These are phyloP conservation scores for Sarcophilus harrisii DNA, from an alignment of 2,797 vertebrate species.

Conservation along the genomic window DNA sequence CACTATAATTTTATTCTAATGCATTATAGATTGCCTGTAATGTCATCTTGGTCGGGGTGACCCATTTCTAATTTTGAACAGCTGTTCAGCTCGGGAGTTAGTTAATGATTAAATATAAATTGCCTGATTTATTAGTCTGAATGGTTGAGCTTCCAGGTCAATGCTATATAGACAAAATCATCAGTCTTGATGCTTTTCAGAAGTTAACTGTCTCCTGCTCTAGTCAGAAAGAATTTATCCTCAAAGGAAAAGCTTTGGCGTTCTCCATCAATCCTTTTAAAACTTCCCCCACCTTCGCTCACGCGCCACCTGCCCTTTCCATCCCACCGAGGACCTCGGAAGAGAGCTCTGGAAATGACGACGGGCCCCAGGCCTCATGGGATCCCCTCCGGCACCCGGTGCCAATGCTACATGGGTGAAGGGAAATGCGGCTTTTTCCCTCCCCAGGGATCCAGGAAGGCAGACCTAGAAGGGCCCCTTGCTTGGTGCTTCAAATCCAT, in stretches of 20 bases:
- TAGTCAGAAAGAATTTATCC: constrained; percentile 93
- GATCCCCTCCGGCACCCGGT: too few species aligned
- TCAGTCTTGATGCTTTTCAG: constrained; percentile 99
- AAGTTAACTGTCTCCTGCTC: constrained; percentile 92
- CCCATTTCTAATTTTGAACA: constrained; percentile 99
- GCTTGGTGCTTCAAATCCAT: neutral
- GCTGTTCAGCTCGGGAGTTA: constrained; percentile 98
- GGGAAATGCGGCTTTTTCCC: neutral
- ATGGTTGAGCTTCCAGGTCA: constrained; percentile 98
- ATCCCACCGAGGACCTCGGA: constrained; percentile 20
- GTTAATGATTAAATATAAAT: constrained; percentile 99
- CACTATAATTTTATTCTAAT: constrained; percentile 99
- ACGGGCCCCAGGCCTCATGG: too few species aligned
- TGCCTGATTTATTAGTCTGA: constrained; percentile 99
- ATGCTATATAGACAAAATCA: constrained; percentile 99
- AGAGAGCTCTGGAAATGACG: neutral
- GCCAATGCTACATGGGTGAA: too few species aligned
- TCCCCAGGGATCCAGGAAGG: neutral
- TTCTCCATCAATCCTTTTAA: constrained; percentile 84
- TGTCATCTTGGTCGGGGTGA: constrained; percentile 98
- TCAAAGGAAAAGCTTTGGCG: constrained; percentile 82
- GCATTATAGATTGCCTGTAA: constrained; percentile 99
- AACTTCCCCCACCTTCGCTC: constrained; percentile 70
- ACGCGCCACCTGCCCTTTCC: constrained; percentile 14
- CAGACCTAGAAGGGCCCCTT: neutral